Evolutionary conservation across 2,797 vertebrate species (phyloP).

Genomic region (Tokudaia tokunoshimensis): DNA sequence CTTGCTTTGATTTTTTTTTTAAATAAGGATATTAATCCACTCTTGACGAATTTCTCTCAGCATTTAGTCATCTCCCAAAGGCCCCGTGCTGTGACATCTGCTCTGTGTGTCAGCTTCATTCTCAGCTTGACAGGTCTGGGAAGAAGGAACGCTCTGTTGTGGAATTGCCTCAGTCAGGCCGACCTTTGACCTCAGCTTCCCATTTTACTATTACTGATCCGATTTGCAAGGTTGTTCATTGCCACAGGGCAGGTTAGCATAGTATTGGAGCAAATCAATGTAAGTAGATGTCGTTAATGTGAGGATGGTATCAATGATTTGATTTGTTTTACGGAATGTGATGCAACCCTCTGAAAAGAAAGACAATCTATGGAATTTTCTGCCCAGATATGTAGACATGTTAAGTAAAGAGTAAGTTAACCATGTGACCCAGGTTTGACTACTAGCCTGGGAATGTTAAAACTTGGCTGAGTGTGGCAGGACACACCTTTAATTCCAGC

Average conservation of each 20-base stretch:
- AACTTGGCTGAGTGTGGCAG: not conserved
- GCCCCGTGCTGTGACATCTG: not conserved
- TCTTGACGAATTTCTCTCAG: not conserved
- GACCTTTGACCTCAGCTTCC: not conserved
- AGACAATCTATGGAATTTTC: not conserved
- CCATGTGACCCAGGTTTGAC: not conserved
- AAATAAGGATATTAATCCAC: not conserved
- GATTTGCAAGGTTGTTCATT: not conserved
- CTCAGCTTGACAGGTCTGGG: not conserved
- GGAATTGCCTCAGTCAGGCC: not conserved
- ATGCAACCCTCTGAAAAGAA: not conserved
- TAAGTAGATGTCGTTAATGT: not conserved
- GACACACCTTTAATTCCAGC: not conserved
- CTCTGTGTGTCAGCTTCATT: not conserved
- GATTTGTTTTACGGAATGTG: not conserved
- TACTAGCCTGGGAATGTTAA: not conserved
- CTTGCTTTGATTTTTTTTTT: not conserved
- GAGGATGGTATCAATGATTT: not conserved
- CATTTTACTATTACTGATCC: not conserved
- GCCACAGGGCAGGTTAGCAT: not conserved
- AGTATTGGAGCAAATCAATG: not conserved
- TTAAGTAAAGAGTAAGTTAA: not conserved
- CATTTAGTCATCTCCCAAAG: not conserved
- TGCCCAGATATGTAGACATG: not conserved
- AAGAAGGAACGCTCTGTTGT: not conserved